A percentile compares a stretch with the other conserved stretches of the same genome.
phyloP scores from a whole-genome alignment of 2,113 vertebrate species.

The Zootoca vivipara region DNA sequence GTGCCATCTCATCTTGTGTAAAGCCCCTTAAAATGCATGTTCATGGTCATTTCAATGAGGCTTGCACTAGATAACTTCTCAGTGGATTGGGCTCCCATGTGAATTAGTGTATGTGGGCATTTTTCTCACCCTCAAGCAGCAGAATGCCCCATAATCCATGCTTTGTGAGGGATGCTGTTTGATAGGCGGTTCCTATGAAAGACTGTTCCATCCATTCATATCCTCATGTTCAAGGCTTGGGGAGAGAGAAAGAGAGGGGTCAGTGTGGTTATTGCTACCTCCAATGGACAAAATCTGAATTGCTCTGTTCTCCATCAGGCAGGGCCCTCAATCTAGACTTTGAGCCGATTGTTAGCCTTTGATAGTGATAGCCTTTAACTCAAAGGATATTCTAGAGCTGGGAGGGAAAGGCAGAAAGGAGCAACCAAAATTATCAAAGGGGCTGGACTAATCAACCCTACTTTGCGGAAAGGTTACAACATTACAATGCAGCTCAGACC shows the following conservation, averaged over 20 bases:
- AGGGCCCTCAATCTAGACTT: not conserved
- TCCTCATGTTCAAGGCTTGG: not conserved
- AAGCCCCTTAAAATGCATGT: not conserved
- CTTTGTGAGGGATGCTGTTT: not conserved
- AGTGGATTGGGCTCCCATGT: not conserved
- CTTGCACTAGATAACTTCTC: not conserved
- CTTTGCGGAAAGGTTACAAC: not conserved
- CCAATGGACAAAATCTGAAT: not conserved
- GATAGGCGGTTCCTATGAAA: not conserved
- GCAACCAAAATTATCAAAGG: not conserved
- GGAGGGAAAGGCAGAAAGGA: not conserved
- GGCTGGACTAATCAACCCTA: not conserved
- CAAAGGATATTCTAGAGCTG: too few relatives aligned
- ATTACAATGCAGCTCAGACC: too few relatives aligned
- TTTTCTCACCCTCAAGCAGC: not conserved
- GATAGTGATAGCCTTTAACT: not conserved
- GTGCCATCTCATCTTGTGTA: not conserved
- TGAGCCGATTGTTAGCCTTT: not conserved
- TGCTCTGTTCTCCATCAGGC: not conserved
- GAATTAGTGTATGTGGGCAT: not conserved
- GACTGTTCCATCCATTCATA: not conserved
- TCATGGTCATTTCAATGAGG: not conserved
- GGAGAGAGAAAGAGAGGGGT: not conserved
- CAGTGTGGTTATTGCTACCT: not conserved
- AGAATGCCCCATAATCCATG: not conserved